Conservation (phyloP, 1,140 invertebrate genomes). For the Drosophila oshimai region DNA sequence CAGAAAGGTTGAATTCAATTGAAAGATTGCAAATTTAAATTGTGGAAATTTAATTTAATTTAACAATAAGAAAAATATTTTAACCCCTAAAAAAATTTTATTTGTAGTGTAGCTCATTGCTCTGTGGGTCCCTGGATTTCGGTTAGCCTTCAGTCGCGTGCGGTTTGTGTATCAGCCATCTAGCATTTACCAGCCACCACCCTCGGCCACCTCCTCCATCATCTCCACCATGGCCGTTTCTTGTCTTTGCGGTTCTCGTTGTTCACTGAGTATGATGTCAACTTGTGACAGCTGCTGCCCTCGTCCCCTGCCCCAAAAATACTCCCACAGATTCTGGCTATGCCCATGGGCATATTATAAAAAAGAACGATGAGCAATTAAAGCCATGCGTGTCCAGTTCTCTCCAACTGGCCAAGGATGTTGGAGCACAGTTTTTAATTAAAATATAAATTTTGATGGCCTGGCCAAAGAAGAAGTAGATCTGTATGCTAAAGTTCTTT, state of each 20-base stretch:
- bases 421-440: conserved; percentile 56
- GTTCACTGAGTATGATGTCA: conserved; percentile 57
- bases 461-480: background rate
- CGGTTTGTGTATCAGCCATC: conserved; percentile 38
- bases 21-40: too few species aligned
- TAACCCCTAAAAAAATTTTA: background rate
- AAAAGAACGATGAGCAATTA: conserved; percentile 54
- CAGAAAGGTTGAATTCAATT: too few species aligned
- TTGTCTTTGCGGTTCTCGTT: conserved; percentile 50
- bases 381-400: conserved; percentile 59
- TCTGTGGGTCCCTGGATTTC: conserved; percentile 28
- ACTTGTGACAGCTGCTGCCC: conserved; percentile 55
- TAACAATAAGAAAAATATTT: background rate
- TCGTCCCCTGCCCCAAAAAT: background rate
- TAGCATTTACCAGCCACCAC: background rate
- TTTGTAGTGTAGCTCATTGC: background rate
- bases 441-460: conserved; percentile 49
- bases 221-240: conserved; percentile 33
- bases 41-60: too few species aligned
- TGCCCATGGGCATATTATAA: conserved; percentile 34
- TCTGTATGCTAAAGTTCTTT: background rate
- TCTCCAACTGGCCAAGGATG: conserved; percentile 40
- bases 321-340: conserved; percentile 23
- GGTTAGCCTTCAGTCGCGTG: conserved; percentile 61
- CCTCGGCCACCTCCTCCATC: background rate